Base-by-base conservation (phyloP, 1,140 invertebrate species). In the Laodelphax striatellus region DNA sequence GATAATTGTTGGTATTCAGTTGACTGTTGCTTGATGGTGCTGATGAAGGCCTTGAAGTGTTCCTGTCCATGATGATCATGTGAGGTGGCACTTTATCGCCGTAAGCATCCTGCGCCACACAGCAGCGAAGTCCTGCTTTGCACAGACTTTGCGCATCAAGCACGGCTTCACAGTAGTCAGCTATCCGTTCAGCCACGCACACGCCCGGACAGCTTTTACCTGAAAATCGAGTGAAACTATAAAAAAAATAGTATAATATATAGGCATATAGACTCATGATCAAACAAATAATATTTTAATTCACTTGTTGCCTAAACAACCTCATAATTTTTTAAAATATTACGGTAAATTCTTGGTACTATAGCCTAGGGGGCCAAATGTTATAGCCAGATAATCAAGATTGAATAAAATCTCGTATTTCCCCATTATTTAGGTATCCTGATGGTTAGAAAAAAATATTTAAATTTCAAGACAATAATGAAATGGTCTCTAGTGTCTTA, bases 131-230 rank as follows among this genome's bases (percentile, higher is more conserved):
- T 10, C 83, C 84, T 16, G 81, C 69, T 65, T 86, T 83, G 69
- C 89, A 92, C 0, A 92, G 74, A 5, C 76, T 78, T 14, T 77
- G 73, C 1, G 83, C 79, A 28, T 65, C 69, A 6, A 93, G 70
- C 58, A 91, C 87, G 0, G 88, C 88, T 66, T 92, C 88, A 69
- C 90, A 94, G 69, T 92, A 93, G 66, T 85, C 81, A 0, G 87
- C 83, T 55, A 92, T 85, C 5, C 82, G 77, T 52, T 87, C 82
- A 0, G 86, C 83, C 61, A 92, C 89, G 65, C 91, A 94, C 9
- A 92, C 82, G 0, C 90, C 89, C 0, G 84, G 82, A 70, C 89
- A 92, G 10, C 77, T 75, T 71, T 82, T 83, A 14, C 72, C 79
- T 82, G 46, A 43, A 50, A 42, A 59, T n/a, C 41, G 59, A 52